Evolutionary conservation across 2,113 vertebrate genomes (phyloP), one percentile per base, ranked within the genome.

Genomic region (Corynorhinus townsendii): DNA sequence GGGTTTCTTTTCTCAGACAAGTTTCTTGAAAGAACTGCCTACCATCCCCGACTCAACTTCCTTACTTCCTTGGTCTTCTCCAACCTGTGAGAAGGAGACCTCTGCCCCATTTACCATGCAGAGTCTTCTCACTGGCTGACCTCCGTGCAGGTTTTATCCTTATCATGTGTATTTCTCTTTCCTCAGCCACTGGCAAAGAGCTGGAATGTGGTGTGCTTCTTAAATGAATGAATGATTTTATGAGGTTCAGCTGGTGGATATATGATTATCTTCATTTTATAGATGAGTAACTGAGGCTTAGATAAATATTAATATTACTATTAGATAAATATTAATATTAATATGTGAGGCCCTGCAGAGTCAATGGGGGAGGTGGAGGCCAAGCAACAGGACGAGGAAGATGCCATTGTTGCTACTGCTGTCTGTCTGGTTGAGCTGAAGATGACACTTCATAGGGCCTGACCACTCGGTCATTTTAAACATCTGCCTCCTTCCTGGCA

Each of bases 401-500:
- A 45, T 40, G 11, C 56, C 38, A 30, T 11, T 4, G 3, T 59
- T 72, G 26, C 45, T 40, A 2, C 15, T 10, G 30, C 35, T 83
- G 24, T 33, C 83, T 49, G 24, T 5, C 35, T 82, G 69, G 33
- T 35, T 17, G 49, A 66, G 24, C 43, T 33, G 66, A 62, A 90
- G 80, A 73, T 87, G 33, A 28, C 30, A 6, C 35, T 64, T 22
- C 45, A 17, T 4, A 35, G 45, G 19, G n/a, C 38, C 75, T 89
- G 79, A 95, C 95, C 94, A 66, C 77, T 97, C 64, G 9, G 81
- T 72, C 35, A 24, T n/a, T 83, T 82, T 71, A 62, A 87, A 82
- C 59, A 45, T 87, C 52, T 87, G 96, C 77, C 69, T 97, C 80
- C 93, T 94, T 76, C 69, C 86, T 93, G 94, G 87, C 0, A 22